Conservation (phyloP, 2,797 vertebrate genomes). For the Typhlichthys eigenmanni region DNA sequence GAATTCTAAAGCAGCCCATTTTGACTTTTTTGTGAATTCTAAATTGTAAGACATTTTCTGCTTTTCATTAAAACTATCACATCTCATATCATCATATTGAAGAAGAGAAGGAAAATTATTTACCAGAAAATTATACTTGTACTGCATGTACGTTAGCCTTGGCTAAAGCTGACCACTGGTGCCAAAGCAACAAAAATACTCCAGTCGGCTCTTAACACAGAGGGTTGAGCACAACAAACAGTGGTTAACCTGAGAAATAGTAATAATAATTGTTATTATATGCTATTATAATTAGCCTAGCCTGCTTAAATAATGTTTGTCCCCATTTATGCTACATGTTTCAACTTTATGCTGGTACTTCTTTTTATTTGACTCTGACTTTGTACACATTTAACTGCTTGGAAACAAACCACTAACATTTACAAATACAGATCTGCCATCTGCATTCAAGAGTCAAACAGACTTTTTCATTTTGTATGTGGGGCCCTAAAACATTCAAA, state of each 20-base stretch:
- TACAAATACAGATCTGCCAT: constrained; percentile 14
- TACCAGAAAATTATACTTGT: neutral
- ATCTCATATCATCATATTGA: neutral
- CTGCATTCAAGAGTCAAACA: constrained; percentile 60
- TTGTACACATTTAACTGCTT: constrained; percentile 23
- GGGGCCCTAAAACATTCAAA: constrained; percentile 72
- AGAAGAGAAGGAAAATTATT: no score
- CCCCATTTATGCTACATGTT: neutral
- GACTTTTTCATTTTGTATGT: constrained; percentile 56
- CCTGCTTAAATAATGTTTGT: neutral
- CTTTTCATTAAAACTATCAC: no score
- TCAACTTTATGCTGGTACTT: constrained; percentile 53
- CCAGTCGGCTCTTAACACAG: neutral
- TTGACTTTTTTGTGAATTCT: constrained; percentile 2
- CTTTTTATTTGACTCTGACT: constrained; percentile 30
- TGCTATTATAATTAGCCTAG: neutral
- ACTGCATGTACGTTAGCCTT: neutral
- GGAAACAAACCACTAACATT: constrained; percentile 10
- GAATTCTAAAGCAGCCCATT: constrained; percentile 31
- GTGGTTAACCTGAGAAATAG: no score
- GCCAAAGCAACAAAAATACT: neutral
- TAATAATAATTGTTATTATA: no score
- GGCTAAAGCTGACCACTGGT: neutral
- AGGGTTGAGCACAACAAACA: no score
- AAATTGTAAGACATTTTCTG: neutral